A percentile compares a stretch with the other conserved stretches of the same genome.
phyloP scores from a whole-genome alignment of 2,888 invertebrate species.

The Nebria salina region DNA sequence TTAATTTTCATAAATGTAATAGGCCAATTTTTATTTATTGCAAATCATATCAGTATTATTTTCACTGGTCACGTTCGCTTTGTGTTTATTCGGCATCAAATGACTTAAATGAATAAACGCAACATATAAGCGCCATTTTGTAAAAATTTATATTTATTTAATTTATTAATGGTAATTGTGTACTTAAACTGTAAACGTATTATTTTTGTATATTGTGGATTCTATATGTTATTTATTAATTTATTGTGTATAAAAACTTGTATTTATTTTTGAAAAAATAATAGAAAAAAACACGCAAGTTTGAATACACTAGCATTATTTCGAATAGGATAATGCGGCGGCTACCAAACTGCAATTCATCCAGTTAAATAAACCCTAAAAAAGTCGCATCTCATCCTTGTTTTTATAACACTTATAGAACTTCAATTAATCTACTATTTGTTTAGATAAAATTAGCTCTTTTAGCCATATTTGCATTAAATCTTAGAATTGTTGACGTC shows the following conservation, averaged over 20 bases:
- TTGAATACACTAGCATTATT: background rate
- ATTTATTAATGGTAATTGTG: slow-evolving; percentile 17
- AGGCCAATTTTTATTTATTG: background rate
- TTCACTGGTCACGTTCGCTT: background rate
- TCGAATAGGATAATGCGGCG: background rate
- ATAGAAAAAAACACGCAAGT: background rate
- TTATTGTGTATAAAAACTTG: background rate
- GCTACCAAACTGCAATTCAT: no score
- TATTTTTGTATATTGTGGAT: slow-evolving; percentile 8
- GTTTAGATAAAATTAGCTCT: background rate
- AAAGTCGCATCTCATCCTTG: background rate
- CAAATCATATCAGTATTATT: slow-evolving; percentile 30
- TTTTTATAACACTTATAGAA: no score
- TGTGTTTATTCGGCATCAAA: background rate
- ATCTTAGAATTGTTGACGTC: background rate
- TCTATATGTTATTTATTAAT: slow-evolving; percentile 9
- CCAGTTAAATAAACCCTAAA: background rate
- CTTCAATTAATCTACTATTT: background rate
- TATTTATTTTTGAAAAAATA: slow-evolving; percentile 10
- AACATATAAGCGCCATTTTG: background rate
- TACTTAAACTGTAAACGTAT: slow-evolving; percentile 21
- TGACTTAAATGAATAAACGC: background rate
- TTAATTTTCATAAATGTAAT: slow-evolving; percentile 12
- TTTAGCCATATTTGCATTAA: background rate
- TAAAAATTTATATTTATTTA: slow-evolving; percentile 11